Percentiles rank a stretch among this genome's conserved stretches.
Evolutionary conservation across 2,113 vertebrate genomes (phyloP).

Genomic region (Hyaena hyaena): DNA sequence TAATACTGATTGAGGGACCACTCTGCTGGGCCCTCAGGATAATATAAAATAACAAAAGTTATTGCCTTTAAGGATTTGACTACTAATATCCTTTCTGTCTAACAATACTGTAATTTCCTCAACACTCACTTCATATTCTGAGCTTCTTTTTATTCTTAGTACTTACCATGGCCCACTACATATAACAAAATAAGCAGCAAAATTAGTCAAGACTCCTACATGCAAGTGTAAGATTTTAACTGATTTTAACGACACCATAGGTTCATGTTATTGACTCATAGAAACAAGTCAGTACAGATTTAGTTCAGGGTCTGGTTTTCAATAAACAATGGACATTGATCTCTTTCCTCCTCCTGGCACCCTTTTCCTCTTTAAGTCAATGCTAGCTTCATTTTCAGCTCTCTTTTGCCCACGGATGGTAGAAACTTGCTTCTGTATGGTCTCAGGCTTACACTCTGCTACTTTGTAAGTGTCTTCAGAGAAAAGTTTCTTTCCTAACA

Average conservation of each 20-base stretch:
- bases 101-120: neutral
- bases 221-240: neutral
- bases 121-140: neutral
- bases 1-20: neutral
- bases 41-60: neutral
- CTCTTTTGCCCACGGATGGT: neutral
- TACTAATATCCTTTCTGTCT: neutral
- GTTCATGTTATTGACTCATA: constrained; percentile 1
- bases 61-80: neutral
- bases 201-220: neutral
- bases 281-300: neutral
- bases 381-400: neutral
- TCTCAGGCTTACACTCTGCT: neutral
- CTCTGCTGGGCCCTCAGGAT: neutral
- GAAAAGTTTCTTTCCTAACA: neutral
- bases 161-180: neutral
- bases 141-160: neutral
- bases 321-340: neutral
- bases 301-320: neutral
- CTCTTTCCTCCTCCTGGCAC: neutral
- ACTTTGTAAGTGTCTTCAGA: neutral
- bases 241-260: neutral
- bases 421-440: neutral
- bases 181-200: neutral
- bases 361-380: neutral